Base-by-base conservation (phyloP, 2,888 invertebrate species). In the Balanococcus diminutus region DNA sequence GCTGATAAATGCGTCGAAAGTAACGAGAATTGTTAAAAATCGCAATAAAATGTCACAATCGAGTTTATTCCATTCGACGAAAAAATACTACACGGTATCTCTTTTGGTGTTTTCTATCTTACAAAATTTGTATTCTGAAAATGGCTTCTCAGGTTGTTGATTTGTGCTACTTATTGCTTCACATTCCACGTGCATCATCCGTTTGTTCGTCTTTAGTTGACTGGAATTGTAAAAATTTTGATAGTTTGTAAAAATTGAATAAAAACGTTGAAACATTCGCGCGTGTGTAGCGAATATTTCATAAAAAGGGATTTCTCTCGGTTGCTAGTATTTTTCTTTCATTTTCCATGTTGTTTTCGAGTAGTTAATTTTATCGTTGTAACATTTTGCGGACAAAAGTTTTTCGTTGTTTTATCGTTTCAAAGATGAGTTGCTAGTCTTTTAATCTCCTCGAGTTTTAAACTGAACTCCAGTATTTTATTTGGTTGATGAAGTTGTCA, bases 351-450 rank as follows among this genome's bases (percentile, higher is more conserved):
- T 67, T 67, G 28, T 14, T 67, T 28, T 67, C 28, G 22, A 25
- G 28, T 67, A 28, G 61, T 67, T 67, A 67, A 67, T 67, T 67
- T 25, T 28, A 51, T 51, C n/a, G 51, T 51, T 8, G 51, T 3
- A 67, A 67, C 61, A 19, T 51, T 51, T 8, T 19, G 11, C 61
- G 28, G 8, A 19, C 51, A 19, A 51, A 67, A 67, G 61, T 67
- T 67, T 67, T 28, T 67, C 61, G 61, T 67, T 67, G 61, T 67
- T 67, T 67, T 67, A 67, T 67, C 61, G 25, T 67, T 28, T 67
- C 61, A 67, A 67, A 67, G 61, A 67, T 67, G 61, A 67, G 61
- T 67, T 67, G 25, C 61, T 28, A 67, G 25, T 67, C 28, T 67
- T 67, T 67, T 67, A 67, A 67, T 67, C 61, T 67, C 28, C 1